These are phyloP conservation scores for Hippopotamus amphibius DNA, from an alignment of 2,113 vertebrate genomes.

Conservation along the genomic window DNA sequence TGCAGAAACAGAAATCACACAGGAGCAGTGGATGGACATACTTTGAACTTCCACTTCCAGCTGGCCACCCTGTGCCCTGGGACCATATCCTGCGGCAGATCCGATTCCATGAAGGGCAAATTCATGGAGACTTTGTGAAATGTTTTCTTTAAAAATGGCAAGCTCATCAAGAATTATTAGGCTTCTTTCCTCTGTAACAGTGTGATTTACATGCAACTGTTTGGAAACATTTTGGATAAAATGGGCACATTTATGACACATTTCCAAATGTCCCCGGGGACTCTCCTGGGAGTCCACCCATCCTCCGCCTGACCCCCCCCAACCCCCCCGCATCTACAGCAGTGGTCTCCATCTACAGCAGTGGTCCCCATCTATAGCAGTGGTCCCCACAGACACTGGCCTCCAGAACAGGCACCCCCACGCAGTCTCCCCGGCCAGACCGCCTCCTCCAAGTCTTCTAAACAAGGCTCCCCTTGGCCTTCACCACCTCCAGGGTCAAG, in stretches of 20 bases:
- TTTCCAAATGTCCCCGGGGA: background rate
- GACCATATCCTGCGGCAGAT: background rate
- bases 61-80: fast-evolving
- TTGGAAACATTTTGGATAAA: background rate
- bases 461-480: background rate
- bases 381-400: background rate
- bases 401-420: background rate
- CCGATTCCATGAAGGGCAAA: background rate
- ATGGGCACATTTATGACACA: background rate
- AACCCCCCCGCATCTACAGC: no score
- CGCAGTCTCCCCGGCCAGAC: background rate
- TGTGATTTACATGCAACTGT: background rate
- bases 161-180: background rate
- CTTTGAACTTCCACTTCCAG: background rate
- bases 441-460: background rate
- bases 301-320: no score
- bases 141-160: background rate
- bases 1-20: background rate
- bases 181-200: background rate
- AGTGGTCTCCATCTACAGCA: background rate
- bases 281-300: background rate
- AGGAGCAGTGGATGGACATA: fast-evolving
- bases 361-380: background rate
- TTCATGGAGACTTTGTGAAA: background rate
- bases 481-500: background rate